A percentile compares a stretch with the other conserved stretches of the same genome.
These are phyloP conservation scores for Argyra leucocephala DNA, from an alignment of 2,888 invertebrate species.

Conservation along the genomic window DNA sequence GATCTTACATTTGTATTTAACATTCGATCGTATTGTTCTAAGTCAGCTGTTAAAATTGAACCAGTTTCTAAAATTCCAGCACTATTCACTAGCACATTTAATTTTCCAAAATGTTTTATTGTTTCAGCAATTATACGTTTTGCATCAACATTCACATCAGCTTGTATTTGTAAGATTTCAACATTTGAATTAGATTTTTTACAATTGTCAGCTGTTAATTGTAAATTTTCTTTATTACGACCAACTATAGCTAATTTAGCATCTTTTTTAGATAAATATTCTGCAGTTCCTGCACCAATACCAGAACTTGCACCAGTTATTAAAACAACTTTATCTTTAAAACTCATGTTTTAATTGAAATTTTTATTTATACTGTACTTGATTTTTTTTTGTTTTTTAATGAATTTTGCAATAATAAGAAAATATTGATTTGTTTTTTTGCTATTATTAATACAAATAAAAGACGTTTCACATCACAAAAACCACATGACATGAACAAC, in stretches of 20 bases:
- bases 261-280: conserved; percentile 52
- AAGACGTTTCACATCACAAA: no score
- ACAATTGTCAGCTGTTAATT: conserved; percentile 50
- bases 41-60: conserved; percentile 63
- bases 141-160: conserved; percentile 55
- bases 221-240: conserved; percentile 56
- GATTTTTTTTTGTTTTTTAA: no score
- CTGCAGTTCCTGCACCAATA: conserved; percentile 57
- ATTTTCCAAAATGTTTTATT: conserved; percentile 55
- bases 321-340: conserved; percentile 39
- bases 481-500: no score
- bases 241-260: conserved; percentile 53
- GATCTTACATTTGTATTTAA: conserved; percentile 78
- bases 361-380: not conserved
- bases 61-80: conserved; percentile 73
- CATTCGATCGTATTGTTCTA: conserved; percentile 73
- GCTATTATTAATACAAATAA: no score
- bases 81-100: conserved; percentile 76
- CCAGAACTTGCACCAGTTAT: conserved; percentile 59
- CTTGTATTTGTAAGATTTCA: conserved; percentile 49
- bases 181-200: conserved; percentile 32
- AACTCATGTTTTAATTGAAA: not conserved
- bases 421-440: no score
- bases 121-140: conserved; percentile 58
- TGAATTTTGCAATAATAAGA: no score